Evolutionary conservation across 2,888 invertebrate genomes (phyloP), one percentile per base, ranked within the genome.

Genomic region (Eucera pruinosa): DNA sequence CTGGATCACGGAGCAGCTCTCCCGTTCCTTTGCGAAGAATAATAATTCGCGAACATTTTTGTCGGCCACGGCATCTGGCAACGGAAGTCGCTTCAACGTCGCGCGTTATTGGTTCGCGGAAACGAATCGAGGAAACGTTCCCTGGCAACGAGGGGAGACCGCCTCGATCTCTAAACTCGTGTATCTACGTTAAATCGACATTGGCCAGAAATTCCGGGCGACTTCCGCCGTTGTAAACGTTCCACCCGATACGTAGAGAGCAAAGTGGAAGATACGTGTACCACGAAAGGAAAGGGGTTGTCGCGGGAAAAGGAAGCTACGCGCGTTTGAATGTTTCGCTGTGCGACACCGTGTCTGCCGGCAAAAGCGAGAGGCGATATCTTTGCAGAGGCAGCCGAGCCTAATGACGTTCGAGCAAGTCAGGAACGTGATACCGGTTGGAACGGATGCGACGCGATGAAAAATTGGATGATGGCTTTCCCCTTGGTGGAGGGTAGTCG

Each of bases 401-500:
- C 47, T 77, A 79, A 79, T 72, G 79, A 79, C 72, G 67, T 78
- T 79, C 67, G 72, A 68, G 78, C 52, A 39, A 52, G 64, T 23
- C 25, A 36, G 50, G 48, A 33, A 57, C 45, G 58, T 45, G 78
- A 54, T 70, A 57, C 45, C 39, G 20, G 50, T 13, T 43, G 27
- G 45, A 61, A 64, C 64, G 64, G 62, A 67, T 57, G 75, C 61
- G 47, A n/a, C n/a, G 47, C 23, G 47, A 47, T n/a, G 47, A 13
- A 15, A 13, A 48, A 36, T 36, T 36, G 36, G 36, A 36, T 36
- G 36, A 36, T 36, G 36, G 30, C 25, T 41, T 39, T 39, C 39
- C 41, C n/a, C n/a, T 3, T 43, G n/a, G n/a, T n/a, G 2, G 41
- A 20, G 4, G 3, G 30, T 4, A 18, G 4, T n/a, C 25, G 25